Conservation (phyloP, 2,888 invertebrate species). For the Eulithis testata region DNA sequence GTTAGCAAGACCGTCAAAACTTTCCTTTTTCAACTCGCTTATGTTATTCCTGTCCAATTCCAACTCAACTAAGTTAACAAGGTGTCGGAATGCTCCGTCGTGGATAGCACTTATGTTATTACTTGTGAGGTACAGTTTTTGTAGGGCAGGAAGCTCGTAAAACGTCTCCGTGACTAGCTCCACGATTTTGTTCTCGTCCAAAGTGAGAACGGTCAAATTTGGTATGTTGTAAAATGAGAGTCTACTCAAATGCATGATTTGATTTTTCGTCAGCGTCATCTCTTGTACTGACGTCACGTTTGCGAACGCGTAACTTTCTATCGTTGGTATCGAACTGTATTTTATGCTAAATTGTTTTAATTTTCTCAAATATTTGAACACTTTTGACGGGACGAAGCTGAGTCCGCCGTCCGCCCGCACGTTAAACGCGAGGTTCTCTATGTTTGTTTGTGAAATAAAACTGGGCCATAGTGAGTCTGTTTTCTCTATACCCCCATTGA, state of each 20-base stretch:
- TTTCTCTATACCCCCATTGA: constrained; percentile 87
- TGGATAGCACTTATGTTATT: constrained; percentile 94
- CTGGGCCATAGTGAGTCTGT: constrained; percentile 89
- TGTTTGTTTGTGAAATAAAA: constrained; percentile 88
- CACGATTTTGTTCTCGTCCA: constrained; percentile 90
- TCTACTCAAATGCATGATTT: constrained; percentile 87
- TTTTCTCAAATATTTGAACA: constrained; percentile 86
- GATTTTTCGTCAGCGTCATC: constrained; percentile 88
- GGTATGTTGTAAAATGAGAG: constrained; percentile 90
- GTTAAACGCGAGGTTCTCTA: constrained; percentile 88
- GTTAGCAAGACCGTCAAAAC: constrained; percentile 90
- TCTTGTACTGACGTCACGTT: constrained; percentile 88
- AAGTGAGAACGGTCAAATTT: constrained; percentile 87
- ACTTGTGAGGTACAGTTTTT: constrained; percentile 91
- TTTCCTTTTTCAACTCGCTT: constrained; percentile 89
- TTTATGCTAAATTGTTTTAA: constrained; percentile 88
- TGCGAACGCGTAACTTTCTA: constrained; percentile 90
- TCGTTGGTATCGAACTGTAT: constrained; percentile 88
- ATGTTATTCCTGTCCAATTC: constrained; percentile 92
- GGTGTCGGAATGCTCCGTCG: constrained; percentile 91
- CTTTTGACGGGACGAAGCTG: constrained; percentile 89
- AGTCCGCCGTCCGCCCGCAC: constrained; percentile 88
- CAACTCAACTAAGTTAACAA: constrained; percentile 90
- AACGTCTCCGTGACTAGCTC: constrained; percentile 91
- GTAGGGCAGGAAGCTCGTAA: constrained; percentile 88